Percentiles rank a stretch among this genome's conserved stretches.
These are phyloP conservation scores for Ruditapes philippinarum DNA, from an alignment of 1,140 invertebrate genomes.

Conservation along the genomic window DNA sequence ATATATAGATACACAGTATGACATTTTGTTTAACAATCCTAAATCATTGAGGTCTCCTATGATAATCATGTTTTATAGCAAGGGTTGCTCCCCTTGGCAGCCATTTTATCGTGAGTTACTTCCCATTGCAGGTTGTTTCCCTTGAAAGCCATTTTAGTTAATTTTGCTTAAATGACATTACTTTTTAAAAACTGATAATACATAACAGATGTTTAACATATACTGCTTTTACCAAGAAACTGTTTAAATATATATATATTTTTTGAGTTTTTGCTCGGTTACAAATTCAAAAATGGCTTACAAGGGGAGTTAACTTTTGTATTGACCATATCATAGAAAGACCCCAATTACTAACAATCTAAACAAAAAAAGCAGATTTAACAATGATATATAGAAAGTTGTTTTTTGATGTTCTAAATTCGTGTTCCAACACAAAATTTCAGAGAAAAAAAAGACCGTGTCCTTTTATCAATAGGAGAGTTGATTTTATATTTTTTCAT, in stretches of 20 bases:
- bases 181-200: no score
- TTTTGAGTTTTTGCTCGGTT: no score
- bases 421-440: no score
- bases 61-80: not conserved
- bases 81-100: not conserved
- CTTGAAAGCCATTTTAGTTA: not conserved
- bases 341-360: constrained; percentile 41
- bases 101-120: not conserved
- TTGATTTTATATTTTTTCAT: no score
- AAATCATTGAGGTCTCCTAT: constrained; percentile 23
- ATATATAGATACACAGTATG: constrained; percentile 42
- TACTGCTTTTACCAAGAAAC: no score
- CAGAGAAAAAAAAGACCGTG: no score
- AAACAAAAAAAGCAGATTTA: constrained; percentile 13
- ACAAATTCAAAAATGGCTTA: not conserved
- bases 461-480: no score
- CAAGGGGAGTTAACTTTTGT: not conserved
- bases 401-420: no score
- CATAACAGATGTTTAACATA: no score
- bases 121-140: not conserved
- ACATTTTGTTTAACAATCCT: constrained; percentile 47
- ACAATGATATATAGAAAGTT: not conserved
- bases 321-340: not conserved
- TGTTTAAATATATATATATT: no score
- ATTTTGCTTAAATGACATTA: no score